Percentiles rank a stretch among this genome's conserved stretches.
Evolutionary conservation across 2,797 vertebrate species (phyloP).

Genomic region (Rhynchotus rufescens): DNA sequence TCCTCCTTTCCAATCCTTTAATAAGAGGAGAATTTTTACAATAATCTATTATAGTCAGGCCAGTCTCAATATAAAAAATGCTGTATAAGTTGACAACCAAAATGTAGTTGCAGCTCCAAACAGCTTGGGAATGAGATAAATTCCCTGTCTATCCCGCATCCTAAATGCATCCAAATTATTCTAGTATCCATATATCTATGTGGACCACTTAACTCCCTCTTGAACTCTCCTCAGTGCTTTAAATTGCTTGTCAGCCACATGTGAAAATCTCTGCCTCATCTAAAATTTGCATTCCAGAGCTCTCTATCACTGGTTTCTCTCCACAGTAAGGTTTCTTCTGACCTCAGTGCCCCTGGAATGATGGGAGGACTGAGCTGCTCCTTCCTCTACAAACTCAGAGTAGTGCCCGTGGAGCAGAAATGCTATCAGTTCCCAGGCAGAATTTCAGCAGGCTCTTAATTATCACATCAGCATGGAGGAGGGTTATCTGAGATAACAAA

Average conservation of each 20-base stretch:
- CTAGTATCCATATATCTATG: slow-evolving; percentile 1
- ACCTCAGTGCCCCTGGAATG: background rate
- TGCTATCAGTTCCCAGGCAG: background rate
- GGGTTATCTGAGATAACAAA: slow-evolving; percentile 16
- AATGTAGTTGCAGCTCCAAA: slow-evolving; percentile 30
- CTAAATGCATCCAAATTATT: slow-evolving; percentile 50
- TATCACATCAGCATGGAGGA: background rate
- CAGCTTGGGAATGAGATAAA: slow-evolving; percentile 17
- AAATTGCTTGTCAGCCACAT: slow-evolving; percentile 39
- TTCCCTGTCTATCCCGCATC: slow-evolving; percentile 19
- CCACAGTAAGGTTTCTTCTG: slow-evolving; percentile 8
- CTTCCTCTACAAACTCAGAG: background rate
- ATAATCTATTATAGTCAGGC: background rate
- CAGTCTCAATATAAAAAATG: background rate
- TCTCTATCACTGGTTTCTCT: slow-evolving; percentile 4
- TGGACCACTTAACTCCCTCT: slow-evolving; percentile 63
- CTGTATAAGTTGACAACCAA: slow-evolving; percentile 5
- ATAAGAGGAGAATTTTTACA: background rate
- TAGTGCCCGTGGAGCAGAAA: background rate
- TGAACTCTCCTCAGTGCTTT: slow-evolving; percentile 64
- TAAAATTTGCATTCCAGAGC: slow-evolving; percentile 33
- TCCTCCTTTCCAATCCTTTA: background rate
- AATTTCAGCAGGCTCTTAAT: background rate
- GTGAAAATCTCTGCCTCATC: slow-evolving; percentile 24
- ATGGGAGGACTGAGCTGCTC: background rate